A percentile compares a stretch with the other conserved stretches of the same genome.
phyloP scores from a whole-genome alignment of 1,140 invertebrate genomes.

The Drosophila eugracilis region DNA sequence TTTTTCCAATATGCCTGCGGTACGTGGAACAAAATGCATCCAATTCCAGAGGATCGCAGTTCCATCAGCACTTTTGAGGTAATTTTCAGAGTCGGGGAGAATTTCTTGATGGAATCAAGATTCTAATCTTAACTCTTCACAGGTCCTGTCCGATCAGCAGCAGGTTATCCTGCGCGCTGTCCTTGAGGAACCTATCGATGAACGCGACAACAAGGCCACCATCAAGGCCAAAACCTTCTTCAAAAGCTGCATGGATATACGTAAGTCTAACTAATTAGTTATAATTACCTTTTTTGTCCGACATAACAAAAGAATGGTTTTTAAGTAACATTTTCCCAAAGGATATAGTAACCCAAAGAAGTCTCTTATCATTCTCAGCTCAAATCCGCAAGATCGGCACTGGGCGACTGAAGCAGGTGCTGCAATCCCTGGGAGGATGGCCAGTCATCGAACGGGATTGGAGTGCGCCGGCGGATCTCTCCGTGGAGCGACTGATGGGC shows the following conservation, averaged over 20 bases:
- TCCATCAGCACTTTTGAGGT: constrained; percentile 95
- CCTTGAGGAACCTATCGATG: constrained; percentile 88
- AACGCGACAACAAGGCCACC: constrained; percentile 89
- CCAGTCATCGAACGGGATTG: constrained; percentile 89
- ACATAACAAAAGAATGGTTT: too few relatives aligned
- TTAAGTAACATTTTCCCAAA: too few relatives aligned
- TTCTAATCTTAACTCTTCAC: background rate
- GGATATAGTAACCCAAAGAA: too few relatives aligned
- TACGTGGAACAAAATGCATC: constrained; percentile 94
- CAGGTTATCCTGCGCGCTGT: constrained; percentile 93
- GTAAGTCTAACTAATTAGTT: constrained; percentile 86
- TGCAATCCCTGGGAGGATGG: constrained; percentile 90
- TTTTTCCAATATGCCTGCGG: constrained; percentile 97
- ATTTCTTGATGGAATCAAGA: background rate
- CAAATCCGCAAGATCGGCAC: constrained; percentile 90
- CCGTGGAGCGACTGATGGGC: constrained; percentile 89
- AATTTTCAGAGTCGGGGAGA: background rate
- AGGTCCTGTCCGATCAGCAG: constrained; percentile 93
- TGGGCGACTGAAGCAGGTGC: constrained; percentile 87
- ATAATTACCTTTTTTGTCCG: too few relatives aligned
- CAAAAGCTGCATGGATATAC: constrained; percentile 93
- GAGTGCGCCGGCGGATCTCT: constrained; percentile 86
- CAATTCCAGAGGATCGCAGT: constrained; percentile 95
- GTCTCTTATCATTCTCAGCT: constrained; percentile 85
- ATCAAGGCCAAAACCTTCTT: constrained; percentile 94